Evolutionary conservation across 2,797 vertebrate genomes (phyloP).

Genomic region (Margarornis squamiger): DNA sequence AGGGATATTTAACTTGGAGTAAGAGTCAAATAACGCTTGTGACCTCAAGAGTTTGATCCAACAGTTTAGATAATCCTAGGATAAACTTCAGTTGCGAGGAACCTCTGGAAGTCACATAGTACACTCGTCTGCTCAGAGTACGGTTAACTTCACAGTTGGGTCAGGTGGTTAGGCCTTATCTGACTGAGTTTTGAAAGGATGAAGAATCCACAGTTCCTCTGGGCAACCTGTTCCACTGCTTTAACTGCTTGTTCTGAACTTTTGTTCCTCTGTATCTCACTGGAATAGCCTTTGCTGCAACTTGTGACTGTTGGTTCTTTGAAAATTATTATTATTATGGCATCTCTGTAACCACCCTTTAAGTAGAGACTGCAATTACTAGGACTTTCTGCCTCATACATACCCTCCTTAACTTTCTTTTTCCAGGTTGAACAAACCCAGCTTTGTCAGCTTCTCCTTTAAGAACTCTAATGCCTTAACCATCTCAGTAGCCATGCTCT

Average conservation of each 20-base stretch:
- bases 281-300: neutral
- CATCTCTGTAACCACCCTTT: neutral
- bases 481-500: neutral
- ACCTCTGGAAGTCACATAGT: neutral
- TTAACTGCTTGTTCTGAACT: neutral
- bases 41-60: neutral
- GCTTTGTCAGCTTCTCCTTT: neutral
- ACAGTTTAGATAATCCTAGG: neutral
- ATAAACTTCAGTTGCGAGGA: neutral
- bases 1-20: neutral
- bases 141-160: neutral
- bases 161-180: neutral
- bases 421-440: neutral
- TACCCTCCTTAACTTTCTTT: neutral
- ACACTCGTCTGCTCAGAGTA: neutral
- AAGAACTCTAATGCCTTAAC: neutral
- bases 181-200: neutral
- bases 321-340: neutral
- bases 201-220: neutral
- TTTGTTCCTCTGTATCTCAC: neutral
- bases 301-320: neutral
- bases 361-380: neutral
- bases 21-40: neutral
- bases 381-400: neutral
- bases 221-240: rapidly evolving